Conservation (phyloP, 2,888 invertebrate genomes). For the Lasioglossum vierecki region DNA sequence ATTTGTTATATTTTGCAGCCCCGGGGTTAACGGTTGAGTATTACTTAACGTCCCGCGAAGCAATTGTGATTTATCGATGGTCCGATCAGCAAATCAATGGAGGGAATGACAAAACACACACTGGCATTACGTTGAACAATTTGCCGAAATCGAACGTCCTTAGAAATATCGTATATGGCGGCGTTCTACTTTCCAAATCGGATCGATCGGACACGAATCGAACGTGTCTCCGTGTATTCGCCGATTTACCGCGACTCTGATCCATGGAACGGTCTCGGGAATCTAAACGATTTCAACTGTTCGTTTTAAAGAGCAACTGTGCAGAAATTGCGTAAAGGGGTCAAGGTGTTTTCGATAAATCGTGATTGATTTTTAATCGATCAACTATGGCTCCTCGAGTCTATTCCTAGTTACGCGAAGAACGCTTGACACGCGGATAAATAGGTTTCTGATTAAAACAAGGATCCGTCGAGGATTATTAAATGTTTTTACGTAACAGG, state of each 20-base stretch:
- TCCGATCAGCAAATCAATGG: background rate
- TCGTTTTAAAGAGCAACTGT: conserved; percentile 21
- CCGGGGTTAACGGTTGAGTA: background rate
- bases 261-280: conserved; percentile 30
- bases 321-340: conserved; percentile 28
- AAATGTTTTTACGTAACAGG: background rate
- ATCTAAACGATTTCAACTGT: conserved; percentile 2
- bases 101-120: conserved; percentile 9
- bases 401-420: conserved; percentile 11
- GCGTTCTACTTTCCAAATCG: conserved; percentile 53
- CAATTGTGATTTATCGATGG: conserved; percentile 27
- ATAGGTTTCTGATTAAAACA: no score
- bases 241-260: conserved; percentile 16
- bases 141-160: conserved; percentile 29
- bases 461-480: background rate
- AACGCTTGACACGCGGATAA: conserved; percentile 7
- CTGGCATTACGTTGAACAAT: background rate
- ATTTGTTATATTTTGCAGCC: background rate
- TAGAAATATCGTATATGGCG: conserved; percentile 36
- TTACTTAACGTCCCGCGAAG: conserved; percentile 3
- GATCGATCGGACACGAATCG: conserved; percentile 17
- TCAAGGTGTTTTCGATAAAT: conserved; percentile 37
- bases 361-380: conserved; percentile 27
- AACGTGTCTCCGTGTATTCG: background rate
- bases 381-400: background rate